phyloP scores from a whole-genome alignment of 53 echinoderm and acorn worm genomes.

The Actinopyga echinites region DNA sequence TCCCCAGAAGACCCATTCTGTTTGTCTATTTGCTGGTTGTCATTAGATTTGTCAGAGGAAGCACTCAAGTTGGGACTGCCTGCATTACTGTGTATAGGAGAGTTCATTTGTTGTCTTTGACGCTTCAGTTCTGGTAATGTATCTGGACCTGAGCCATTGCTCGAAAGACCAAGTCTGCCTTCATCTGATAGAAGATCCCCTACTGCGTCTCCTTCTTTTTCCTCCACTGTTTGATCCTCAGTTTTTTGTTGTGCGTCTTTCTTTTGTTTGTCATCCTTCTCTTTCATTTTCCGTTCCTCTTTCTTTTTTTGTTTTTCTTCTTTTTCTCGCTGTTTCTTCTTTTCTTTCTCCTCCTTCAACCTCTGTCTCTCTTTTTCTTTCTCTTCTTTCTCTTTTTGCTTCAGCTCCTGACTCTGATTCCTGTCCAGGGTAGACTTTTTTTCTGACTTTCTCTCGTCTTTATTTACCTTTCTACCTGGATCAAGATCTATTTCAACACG shows the following conservation, averaged over 20 bases:
- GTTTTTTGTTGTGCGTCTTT: constrained; percentile 45
- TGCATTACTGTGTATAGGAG: constrained; percentile 30
- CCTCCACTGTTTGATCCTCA: constrained; percentile 21
- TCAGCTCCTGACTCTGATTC: constrained; percentile 44
- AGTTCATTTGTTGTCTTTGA: constrained; percentile 41
- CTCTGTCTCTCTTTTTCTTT: constrained; percentile 43
- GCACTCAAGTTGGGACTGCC: constrained; percentile 30
- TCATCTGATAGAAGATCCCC: neutral
- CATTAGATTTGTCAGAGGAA: constrained; percentile 1
- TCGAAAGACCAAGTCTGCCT: neutral
- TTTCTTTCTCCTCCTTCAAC: constrained; percentile 44
- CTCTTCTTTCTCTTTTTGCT: constrained; percentile 47
- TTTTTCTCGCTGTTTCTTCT: constrained; percentile 33
- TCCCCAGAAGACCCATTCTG: constrained; percentile 17
- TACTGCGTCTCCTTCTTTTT: neutral
- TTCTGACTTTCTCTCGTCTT: constrained; percentile 50
- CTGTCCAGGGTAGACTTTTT: constrained; percentile 52
- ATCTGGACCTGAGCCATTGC: constrained; percentile 53
- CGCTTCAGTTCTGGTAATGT: constrained; percentile 84
- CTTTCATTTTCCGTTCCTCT: constrained; percentile 44
- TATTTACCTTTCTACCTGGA: constrained; percentile 62
- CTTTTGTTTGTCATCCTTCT: constrained; percentile 40
- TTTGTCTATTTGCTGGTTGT: neutral
- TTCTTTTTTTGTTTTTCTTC: constrained; percentile 58
- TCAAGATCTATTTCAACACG: constrained; percentile 42